Base-by-base conservation (phyloP, 2,797 vertebrate genomes). In the Jordanella pulchra region DNA sequence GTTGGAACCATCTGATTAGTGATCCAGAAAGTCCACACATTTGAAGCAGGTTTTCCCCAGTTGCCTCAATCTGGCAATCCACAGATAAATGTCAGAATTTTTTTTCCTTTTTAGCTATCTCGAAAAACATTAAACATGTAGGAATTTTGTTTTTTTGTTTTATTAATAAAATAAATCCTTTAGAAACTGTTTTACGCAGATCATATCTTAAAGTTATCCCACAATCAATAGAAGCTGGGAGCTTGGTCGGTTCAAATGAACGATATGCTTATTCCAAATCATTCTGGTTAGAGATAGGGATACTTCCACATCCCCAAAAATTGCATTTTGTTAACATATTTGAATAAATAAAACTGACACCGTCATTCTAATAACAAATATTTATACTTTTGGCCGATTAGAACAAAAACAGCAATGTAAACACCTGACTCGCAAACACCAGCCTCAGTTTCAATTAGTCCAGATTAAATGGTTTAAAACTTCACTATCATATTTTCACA, bases 401-500 rank as follows among this genome's bases (percentile, higher is more conserved):
- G 18, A 61, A 60, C 32, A 61, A 39, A 60, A 61, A 18, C 32
- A 61, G 7, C 18, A 60, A 60, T 4, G 23, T 23, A 60, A 35
- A 10, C 23, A 42, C 15, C 4, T 30, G 0, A 25, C 48, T 32
- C 30, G 44, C 1, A 17, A 3, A 14, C 9, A 14, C 65, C 67
- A 77, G 58, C 35, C 47, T 69, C 54, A 0, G 2, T 66, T 71
- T 30, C 45, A 0, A 1, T 0, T 32, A 60, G 68, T 76, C 27
- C 64, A 65, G 15, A 61, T 61, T 39, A 35, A 39, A 61, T 12
- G 21, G 6, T 25, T 0, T 28, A 14, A 17, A 5, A 0, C 11
- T 2, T 53, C 17, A 1, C 0, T 28, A 23, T n/a, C 65, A 1
- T 11, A 50, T 7, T 0, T 39, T 5, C 7, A 6, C 17, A n/a